Evolutionary conservation across 2,888 invertebrate species (phyloP), one percentile per base, ranked within the genome.

Genomic region (Acrobeloides nanus): DNA sequence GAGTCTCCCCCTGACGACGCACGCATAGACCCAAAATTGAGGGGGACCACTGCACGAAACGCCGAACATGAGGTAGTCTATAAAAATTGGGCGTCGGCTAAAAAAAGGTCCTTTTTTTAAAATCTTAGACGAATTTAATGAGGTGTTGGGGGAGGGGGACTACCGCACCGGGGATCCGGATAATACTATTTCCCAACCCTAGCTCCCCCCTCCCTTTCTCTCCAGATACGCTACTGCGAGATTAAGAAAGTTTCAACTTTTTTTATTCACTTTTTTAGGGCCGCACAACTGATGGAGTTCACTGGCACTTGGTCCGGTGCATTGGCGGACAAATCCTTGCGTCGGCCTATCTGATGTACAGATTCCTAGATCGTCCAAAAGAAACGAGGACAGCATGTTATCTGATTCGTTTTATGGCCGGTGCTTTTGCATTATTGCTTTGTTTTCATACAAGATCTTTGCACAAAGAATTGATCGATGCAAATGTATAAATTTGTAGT

Each of bases 271-370:
- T 26, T 3, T 56, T 62, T 34, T 37, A 68, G 67, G 57, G 61
- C 43, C 48, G 38, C 44, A 46, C 47, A 24, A 66, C 68, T 1
- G 72, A 72, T 53, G 72, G 72, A 7, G 67, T 72, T 10, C 73
- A 73, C 40, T 73, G 73, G 73, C 72, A 72, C 48, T 49, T 72
- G 18, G 49, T 68, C 15, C 57, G 72, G 12, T 72, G 72, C 46
- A 51, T 72, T 4, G 72, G 72, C 6, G 72, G 67, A 6, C 72
- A 73, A 41, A 48, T 72, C 3, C 37, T 67, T 6, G 65, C 71
- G 1, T 48, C 58, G 4, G 64, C 62, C 7, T 55, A 58, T 10
- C 53, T 53, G 17, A 46, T 51, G 27, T 51, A 26, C 26, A 42
- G 54, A n/a, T 53, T 48, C 34, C 44, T 52, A 21, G 37, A 45